Evolutionary conservation across 2,888 invertebrate species (phyloP), one percentile per base, ranked within the genome.

Genomic region (Aphidius colemani): DNA sequence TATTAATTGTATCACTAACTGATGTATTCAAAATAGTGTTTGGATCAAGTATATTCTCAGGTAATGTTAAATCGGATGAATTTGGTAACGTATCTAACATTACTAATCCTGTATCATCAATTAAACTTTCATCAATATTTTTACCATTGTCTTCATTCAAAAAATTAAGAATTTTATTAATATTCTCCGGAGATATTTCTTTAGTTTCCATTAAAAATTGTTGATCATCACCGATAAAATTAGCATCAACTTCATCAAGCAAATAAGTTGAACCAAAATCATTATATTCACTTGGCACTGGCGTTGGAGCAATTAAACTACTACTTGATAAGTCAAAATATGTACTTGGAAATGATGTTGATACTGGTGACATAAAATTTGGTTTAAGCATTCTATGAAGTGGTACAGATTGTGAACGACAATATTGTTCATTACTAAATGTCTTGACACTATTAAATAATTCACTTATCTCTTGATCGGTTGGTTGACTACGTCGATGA

Each of bases 381-480:
- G 76, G 78, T 69, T 76, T 79, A 13, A 78, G 75, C 78, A 87
- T 88, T 67, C 86, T 86, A 74, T 88, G 88, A 18, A 91, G 81
- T 0, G 94, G 94, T 57, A 93, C 94, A 10, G 93, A 93, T 74
- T 93, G 93, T 7, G 93, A 93, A 60, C 94, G 71, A 84, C 85
- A 68, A 84, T 80, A 66, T 64, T 79, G 75, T 51, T 80, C 79
- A 49, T 70, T 74, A 18, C 70, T 72, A 64, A 85, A 84, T 5
- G 81, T 82, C 13, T 84, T 75, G 64, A 85, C 83, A 55, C 86
- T 87, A 67, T 87, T 86, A 73, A 89, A 86, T 71, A 89, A 85
- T 71, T 88, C 87, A 71, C 86, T 87, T 8, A 89, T 87, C 76
- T 89, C 89, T 62, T 85, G 86, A 66, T 82, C 80, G 1, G 78